Evolutionary conservation across 2,888 invertebrate genomes (phyloP).

Genomic region (Aspidiotus destructor): DNA sequence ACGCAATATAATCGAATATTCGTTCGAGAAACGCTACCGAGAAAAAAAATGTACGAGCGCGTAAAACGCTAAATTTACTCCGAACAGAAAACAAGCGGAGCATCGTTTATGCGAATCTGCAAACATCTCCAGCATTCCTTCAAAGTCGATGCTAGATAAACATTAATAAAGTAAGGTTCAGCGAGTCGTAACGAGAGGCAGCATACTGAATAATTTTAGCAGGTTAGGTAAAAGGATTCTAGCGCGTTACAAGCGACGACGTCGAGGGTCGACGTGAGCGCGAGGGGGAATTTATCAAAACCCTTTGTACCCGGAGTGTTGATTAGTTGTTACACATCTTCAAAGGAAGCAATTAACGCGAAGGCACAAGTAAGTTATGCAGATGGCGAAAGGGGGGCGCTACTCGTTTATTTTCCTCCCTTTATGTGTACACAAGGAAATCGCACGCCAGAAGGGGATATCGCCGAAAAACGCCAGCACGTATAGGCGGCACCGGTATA

Average conservation of each 20-base stretch:
- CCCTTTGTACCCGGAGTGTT: constrained; percentile 30
- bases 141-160: constrained; percentile 2
- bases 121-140: constrained; percentile 4
- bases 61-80: background rate
- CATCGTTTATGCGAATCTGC: constrained; percentile 6
- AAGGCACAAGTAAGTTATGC: constrained; percentile 30
- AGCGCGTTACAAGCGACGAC: background rate
- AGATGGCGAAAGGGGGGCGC: constrained; percentile 19
- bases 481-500: background rate
- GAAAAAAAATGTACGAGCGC: background rate
- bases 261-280: background rate
- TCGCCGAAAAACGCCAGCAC: background rate
- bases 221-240: constrained; percentile 7
- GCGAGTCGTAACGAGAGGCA: constrained; percentile 27
- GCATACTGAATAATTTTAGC: constrained; percentile 24
- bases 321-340: constrained; percentile 32
- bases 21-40: too few relatives aligned
- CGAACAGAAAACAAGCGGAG: background rate
- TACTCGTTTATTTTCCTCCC: background rate
- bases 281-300: constrained; percentile 18
- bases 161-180: constrained; percentile 10
- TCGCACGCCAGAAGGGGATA: background rate
- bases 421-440: constrained; percentile 3
- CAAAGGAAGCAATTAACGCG: constrained; percentile 32
- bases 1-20: too few relatives aligned